phyloP scores from a whole-genome alignment of 2,888 invertebrate species.

The Deilephila porcellus region DNA sequence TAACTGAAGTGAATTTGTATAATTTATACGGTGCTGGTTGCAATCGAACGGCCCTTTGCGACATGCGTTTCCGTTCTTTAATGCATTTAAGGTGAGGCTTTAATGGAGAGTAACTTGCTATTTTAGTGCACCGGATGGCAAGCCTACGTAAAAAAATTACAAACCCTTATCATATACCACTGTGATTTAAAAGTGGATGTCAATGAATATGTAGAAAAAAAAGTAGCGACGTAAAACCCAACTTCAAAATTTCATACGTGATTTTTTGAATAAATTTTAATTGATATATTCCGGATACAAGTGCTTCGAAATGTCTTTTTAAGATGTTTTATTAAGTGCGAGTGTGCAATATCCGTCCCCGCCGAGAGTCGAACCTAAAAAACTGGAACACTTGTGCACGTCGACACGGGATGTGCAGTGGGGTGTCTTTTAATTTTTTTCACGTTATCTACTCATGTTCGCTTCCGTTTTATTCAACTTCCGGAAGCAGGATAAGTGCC shows the following conservation, averaged over 20 bases:
- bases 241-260: too few relatives aligned
- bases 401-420: conserved; percentile 54
- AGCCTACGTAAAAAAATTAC: background rate
- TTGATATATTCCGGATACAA: conserved; percentile 39
- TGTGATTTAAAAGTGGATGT: too few relatives aligned
- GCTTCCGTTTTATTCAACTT: conserved; percentile 67
- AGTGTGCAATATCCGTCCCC: conserved; percentile 45
- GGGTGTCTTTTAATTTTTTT: conserved; percentile 62
- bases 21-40: conserved; percentile 5
- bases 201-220: too few relatives aligned
- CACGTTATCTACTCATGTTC: conserved; percentile 52
- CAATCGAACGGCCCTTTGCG: conserved; percentile 5
- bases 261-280: background rate
- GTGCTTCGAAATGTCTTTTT: conserved; percentile 39
- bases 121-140: conserved; percentile 2
- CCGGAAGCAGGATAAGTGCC: conserved; percentile 53
- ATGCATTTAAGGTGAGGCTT: conserved; percentile 19
- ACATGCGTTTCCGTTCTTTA: conserved; percentile 17
- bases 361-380: conserved; percentile 58
- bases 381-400: conserved; percentile 66
- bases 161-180: too few relatives aligned
- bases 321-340: conserved; percentile 33
- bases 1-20: conserved; percentile 17
- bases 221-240: too few relatives aligned
- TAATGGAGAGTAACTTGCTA: conserved; percentile 9